A percentile compares a stretch with the other conserved stretches of the same genome.
Conservation (phyloP, 2,888 invertebrate species). For the Blera fallax region DNA sequence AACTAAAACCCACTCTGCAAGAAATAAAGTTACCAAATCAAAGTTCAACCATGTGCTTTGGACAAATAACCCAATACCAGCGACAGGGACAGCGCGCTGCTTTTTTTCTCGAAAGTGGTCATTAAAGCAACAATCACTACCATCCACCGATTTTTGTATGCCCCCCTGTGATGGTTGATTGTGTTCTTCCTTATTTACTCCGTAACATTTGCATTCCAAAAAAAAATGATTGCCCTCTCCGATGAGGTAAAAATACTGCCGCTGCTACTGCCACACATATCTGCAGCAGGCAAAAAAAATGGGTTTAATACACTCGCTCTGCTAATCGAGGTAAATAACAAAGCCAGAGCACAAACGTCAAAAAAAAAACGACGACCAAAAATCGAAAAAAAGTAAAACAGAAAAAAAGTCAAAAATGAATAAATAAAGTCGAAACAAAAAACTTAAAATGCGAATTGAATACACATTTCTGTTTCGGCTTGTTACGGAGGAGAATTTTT, state of each 20-base stretch:
- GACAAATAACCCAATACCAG: slow-evolving; percentile 33
- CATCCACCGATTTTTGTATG: slow-evolving; percentile 2
- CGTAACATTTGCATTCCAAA: slow-evolving; percentile 59
- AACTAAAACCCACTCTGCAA: slow-evolving; percentile 42
- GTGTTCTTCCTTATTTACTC: slow-evolving; percentile 68
- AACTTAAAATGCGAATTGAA: slow-evolving; percentile 49
- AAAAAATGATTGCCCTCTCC: slow-evolving; percentile 49
- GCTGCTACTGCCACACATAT: slow-evolving; percentile 24
- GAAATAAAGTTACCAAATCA: slow-evolving; percentile 42
- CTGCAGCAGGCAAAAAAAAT: slow-evolving; percentile 4
- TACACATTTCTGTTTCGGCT: slow-evolving; percentile 35
- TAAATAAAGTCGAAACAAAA: slow-evolving; percentile 33
- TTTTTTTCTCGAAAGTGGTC: slow-evolving; percentile 41
- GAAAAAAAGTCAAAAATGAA: slow-evolving; percentile 19
- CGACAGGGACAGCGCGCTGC: not conserved
- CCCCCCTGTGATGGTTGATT: slow-evolving; percentile 13
- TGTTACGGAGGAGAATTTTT: slow-evolving; percentile 14
- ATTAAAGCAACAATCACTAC: slow-evolving; percentile 28
- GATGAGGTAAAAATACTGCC: slow-evolving; percentile 20
- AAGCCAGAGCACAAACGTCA: slow-evolving; percentile 41
- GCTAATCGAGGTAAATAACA: slow-evolving; percentile 42
- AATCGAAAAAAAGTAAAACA: not conserved
- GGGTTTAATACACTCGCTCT: slow-evolving; percentile 62
- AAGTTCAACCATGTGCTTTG: slow-evolving; percentile 52
- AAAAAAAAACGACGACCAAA: slow-evolving; percentile 3